Evolutionary conservation across 2,888 invertebrate genomes (phyloP).

Genomic region (Eurytoma californica): DNA sequence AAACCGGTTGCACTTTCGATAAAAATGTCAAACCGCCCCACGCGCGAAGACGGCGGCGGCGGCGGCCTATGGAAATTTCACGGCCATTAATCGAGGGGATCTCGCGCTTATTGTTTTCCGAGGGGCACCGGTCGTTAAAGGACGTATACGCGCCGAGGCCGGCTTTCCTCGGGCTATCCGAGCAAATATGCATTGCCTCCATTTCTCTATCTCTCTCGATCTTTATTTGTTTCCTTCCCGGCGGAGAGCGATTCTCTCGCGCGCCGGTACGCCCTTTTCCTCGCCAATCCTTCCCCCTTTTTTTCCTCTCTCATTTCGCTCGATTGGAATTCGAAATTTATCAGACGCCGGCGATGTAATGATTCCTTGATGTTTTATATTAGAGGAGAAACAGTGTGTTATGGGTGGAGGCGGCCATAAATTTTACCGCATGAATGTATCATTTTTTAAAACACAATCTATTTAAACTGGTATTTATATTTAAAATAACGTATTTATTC

Average conservation of each 20-base stretch:
- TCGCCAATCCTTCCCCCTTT: background rate
- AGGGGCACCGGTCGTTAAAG: slow-evolving; percentile 50
- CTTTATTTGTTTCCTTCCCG: slow-evolving; percentile 47
- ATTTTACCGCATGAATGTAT: no score
- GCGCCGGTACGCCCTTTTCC: background rate
- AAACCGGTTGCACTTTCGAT: slow-evolving; percentile 53
- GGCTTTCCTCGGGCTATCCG: slow-evolving; percentile 45
- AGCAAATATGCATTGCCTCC: slow-evolving; percentile 41
- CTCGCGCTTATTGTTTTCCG: slow-evolving; percentile 57
- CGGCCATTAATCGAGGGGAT: slow-evolving; percentile 56
- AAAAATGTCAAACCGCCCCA: slow-evolving; percentile 56
- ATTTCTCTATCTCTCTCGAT: slow-evolving; percentile 49
- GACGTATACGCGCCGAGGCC: slow-evolving; percentile 30
- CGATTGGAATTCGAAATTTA: background rate
- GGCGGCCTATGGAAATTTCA: slow-evolving; percentile 55
- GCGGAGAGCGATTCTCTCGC: background rate
- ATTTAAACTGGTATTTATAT: no score
- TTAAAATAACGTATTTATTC: no score
- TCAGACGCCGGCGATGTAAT: no score
- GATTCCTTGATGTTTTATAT: no score
- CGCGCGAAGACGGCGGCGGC: slow-evolving; percentile 16
- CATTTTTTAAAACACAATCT: no score
- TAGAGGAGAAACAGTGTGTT: no score
- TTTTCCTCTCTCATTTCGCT: background rate
- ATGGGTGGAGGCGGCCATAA: no score